Conservation (phyloP, 2,113 vertebrate genomes). For the Phoxinus phoxinus region DNA sequence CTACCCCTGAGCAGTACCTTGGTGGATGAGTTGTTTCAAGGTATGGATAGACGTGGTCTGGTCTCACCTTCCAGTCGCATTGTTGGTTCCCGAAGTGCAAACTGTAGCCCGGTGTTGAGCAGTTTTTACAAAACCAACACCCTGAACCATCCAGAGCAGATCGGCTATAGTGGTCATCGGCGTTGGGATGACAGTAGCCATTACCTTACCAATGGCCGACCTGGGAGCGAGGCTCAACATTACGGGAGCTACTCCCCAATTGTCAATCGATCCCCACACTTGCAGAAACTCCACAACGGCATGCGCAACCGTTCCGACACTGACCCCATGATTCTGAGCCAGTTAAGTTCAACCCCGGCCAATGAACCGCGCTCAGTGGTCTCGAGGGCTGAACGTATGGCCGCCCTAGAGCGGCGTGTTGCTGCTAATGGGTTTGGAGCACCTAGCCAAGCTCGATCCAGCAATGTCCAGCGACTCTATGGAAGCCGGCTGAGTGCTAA, state of each 20-base stretch:
- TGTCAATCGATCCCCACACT: constrained; percentile 70
- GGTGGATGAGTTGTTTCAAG: constrained; percentile 84
- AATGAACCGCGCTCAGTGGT: constrained; percentile 63
- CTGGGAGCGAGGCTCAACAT: constrained; percentile 38
- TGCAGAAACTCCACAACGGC: constrained; percentile 52
- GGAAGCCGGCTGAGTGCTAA: constrained; percentile 59
- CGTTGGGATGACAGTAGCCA: constrained; percentile 64
- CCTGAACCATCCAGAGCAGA: constrained; percentile 79
- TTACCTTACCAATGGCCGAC: constrained; percentile 63
- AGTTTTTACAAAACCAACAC: constrained; percentile 74
- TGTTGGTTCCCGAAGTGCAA: constrained; percentile 78
- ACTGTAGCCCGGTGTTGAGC: constrained; percentile 75
- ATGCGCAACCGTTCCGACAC: constrained; percentile 76
- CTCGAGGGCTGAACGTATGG: constrained; percentile 68
- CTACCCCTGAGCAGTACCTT: constrained; percentile 86
- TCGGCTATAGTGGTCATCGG: constrained; percentile 71
- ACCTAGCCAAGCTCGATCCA: constrained; percentile 65
- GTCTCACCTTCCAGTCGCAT: constrained; percentile 72
- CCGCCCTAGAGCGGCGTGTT: constrained; percentile 77
- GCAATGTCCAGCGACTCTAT: constrained; percentile 61
- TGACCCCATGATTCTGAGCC: constrained; percentile 80
- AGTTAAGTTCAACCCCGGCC: constrained; percentile 73
- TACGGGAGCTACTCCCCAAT: constrained; percentile 71
- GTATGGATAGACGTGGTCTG: constrained; percentile 74
- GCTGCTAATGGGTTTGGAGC: constrained; percentile 81